Percentiles rank a stretch among this genome's conserved stretches.
Conservation (phyloP, 1,140 invertebrate genomes). For the Tetragnatha versicolor region DNA sequence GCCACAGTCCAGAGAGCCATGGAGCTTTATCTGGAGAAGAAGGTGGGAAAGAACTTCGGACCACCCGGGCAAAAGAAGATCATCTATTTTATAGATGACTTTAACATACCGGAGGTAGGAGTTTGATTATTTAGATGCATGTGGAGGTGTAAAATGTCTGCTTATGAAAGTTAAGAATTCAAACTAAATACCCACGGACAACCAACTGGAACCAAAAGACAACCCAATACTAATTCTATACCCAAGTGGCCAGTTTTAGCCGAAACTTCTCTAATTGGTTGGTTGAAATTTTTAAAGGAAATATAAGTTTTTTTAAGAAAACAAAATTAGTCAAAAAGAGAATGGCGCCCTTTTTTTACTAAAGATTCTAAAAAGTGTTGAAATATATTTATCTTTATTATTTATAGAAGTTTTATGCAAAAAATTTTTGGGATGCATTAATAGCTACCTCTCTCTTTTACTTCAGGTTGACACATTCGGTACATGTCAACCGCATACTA, state of each 20-base stretch:
- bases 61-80: constrained; percentile 92
- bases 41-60: constrained; percentile 93
- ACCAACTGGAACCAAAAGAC: too few species aligned
- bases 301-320: too few species aligned
- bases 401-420: background rate
- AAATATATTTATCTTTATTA: background rate
- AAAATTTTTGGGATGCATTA: too few species aligned
- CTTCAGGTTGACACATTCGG: constrained; percentile 86
- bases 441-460: too few species aligned
- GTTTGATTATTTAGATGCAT: background rate
- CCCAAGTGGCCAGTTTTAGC: too few species aligned
- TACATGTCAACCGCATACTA: constrained; percentile 93
- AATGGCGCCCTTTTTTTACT: too few species aligned
- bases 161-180: too few species aligned
- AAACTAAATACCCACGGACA: too few species aligned
- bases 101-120: constrained; percentile 95
- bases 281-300: too few species aligned
- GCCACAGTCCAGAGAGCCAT: constrained; percentile 95
- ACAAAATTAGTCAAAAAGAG: too few species aligned
- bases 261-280: too few species aligned
- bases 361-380: background rate
- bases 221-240: too few species aligned
- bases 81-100: constrained; percentile 97
- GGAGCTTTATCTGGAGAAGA: constrained; percentile 96
- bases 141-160: background rate